Evolutionary conservation across 1,140 invertebrate genomes (phyloP).

Genomic region (Drosophila seguyi): DNA sequence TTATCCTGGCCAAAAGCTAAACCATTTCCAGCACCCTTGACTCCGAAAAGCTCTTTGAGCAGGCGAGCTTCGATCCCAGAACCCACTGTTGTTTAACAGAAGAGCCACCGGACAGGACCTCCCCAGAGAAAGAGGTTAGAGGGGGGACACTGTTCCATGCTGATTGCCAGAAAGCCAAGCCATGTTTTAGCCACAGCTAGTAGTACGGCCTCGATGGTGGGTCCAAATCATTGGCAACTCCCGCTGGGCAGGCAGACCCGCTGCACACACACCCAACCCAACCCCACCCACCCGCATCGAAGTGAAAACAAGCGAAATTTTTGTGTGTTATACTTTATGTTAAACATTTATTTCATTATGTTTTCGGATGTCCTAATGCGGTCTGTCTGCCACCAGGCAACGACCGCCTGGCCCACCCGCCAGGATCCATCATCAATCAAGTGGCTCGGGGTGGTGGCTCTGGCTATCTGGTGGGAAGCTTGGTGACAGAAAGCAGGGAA

Average conservation of each 20-base stretch:
- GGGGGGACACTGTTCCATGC: constrained; percentile 10
- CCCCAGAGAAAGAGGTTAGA: too few relatives aligned
- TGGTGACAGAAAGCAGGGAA: constrained; percentile 18
- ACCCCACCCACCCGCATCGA: not conserved
- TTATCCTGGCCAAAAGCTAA: not conserved
- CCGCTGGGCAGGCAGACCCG: constrained; percentile 23
- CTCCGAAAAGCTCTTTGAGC: not conserved
- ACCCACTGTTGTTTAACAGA: not conserved
- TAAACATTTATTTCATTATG: constrained; percentile 75
- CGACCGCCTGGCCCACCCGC: constrained; percentile 8
- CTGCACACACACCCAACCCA: not conserved
- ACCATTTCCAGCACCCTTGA: not conserved
- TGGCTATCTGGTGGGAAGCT: constrained; percentile 3
- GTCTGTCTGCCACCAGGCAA: constrained; percentile 32
- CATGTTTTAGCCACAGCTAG: constrained; percentile 29
- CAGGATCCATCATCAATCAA: constrained; percentile 62
- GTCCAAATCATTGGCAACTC: constrained; percentile 18
- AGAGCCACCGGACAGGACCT: not conserved
- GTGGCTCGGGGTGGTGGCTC: constrained; percentile 8
- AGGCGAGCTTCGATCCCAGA: not conserved
- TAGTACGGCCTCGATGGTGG: not conserved
- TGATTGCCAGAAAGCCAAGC: constrained; percentile 46
- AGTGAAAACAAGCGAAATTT: constrained; percentile 56
- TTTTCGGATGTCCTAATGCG: constrained; percentile 48
- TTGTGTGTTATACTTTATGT: constrained; percentile 50